Conservation (phyloP, 2,797 vertebrate genomes). For the Aulostomus chinensis region DNA sequence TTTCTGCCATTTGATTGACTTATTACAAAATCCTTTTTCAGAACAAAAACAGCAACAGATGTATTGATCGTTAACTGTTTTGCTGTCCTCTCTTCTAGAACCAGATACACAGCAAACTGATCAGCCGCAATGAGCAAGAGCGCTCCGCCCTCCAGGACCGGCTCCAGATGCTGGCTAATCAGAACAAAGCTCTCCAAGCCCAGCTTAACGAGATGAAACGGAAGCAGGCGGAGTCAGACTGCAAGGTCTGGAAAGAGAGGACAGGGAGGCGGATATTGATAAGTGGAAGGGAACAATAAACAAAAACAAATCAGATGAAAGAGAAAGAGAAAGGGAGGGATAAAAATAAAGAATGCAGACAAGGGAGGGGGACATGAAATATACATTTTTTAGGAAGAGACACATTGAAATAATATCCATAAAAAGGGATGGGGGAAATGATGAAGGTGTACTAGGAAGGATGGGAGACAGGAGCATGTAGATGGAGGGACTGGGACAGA, state of each 20-base stretch:
- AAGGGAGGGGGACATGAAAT: too few relatives aligned
- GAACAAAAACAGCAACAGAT: too few relatives aligned
- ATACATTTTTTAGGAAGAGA: too few relatives aligned
- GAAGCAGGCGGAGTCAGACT: constrained; percentile 90
- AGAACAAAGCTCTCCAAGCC: constrained; percentile 91
- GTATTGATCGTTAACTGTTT: background rate
- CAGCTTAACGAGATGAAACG: constrained; percentile 93
- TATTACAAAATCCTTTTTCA: too few relatives aligned
- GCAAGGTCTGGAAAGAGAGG: constrained; percentile 82
- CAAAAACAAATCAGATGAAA: background rate
- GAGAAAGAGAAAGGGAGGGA: background rate
- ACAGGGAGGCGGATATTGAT: too few relatives aligned
- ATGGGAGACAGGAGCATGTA: too few relatives aligned
- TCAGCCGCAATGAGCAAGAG: constrained; percentile 88
- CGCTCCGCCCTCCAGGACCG: constrained; percentile 88
- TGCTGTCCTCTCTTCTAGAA: constrained; percentile 72
- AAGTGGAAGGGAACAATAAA: background rate
- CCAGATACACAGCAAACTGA: constrained; percentile 88
- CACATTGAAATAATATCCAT: too few relatives aligned
- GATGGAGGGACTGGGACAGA: background rate
- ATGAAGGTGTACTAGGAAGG: too few relatives aligned
- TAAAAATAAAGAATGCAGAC: too few relatives aligned
- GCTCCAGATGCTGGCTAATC: constrained; percentile 85
- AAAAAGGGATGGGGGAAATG: too few relatives aligned
- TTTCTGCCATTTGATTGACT: too few relatives aligned